Conservation (phyloP, 2,888 invertebrate species). For the Aphodius sticticus region DNA sequence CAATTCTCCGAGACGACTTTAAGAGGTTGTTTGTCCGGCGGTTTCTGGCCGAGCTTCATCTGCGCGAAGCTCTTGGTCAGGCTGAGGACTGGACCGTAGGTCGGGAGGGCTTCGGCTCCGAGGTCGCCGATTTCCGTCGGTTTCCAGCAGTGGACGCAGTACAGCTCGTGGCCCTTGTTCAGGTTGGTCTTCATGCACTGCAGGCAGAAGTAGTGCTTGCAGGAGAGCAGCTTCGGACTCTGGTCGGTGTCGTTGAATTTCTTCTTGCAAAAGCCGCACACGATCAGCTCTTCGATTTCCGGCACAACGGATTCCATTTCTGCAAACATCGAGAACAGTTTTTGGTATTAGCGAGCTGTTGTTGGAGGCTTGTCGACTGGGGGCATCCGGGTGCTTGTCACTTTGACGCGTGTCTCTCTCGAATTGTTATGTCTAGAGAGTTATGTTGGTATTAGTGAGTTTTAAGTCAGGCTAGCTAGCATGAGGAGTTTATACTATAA, state of each 20-base stretch:
- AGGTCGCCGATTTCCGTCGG: slow-evolving; percentile 73
- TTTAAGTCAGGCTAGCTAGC: not conserved
- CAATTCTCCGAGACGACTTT: slow-evolving; percentile 68
- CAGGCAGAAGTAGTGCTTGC: slow-evolving; percentile 81
- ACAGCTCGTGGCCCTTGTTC: slow-evolving; percentile 72
- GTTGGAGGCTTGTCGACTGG: not conserved
- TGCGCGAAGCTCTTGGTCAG: slow-evolving; percentile 71
- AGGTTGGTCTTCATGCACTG: slow-evolving; percentile 75
- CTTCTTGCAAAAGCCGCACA: slow-evolving; percentile 79
- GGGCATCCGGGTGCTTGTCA: not conserved
- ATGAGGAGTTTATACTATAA: too few species aligned
- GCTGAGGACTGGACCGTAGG: slow-evolving; percentile 72
- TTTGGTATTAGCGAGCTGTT: not conserved
- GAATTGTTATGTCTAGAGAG: not conserved
- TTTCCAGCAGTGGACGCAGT: slow-evolving; percentile 80
- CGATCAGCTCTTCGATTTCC: slow-evolving; percentile 77
- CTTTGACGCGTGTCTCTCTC: not conserved
- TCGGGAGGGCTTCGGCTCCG: slow-evolving; percentile 73
- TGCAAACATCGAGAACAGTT: slow-evolving; percentile 39
- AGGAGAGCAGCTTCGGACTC: slow-evolving; percentile 76
- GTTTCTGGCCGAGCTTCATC: slow-evolving; percentile 63
- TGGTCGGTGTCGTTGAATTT: slow-evolving; percentile 78
- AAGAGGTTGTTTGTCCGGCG: slow-evolving; percentile 57
- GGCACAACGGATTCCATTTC: slow-evolving; percentile 71
- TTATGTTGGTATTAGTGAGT: not conserved